Evolutionary conservation across 1,140 invertebrate species (phyloP), one percentile per base, ranked within the genome.

Genomic region (Vollenhovia emeryi): DNA sequence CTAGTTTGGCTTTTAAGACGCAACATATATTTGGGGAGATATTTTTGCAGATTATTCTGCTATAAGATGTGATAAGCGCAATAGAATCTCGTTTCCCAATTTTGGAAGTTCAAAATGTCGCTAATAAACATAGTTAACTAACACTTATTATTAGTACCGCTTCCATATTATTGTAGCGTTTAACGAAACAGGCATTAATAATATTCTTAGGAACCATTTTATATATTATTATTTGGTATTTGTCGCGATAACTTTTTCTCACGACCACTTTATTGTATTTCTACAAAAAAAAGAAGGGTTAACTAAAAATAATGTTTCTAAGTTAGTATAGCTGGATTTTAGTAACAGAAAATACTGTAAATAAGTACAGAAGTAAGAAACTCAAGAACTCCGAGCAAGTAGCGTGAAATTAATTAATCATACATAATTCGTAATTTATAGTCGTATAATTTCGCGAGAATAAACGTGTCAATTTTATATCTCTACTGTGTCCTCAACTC

Each of bases 21-120:
- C 87, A 55, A 7, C 80, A 94, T 92, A 64, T 94, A 93, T 57
- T 90, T 84, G 15, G 71, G 76, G 8, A 93, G 11, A 48, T 6
- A 5, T 5, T 36, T 36, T 36, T 15, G 2, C 36, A 21, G 64
- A 80, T 83, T 89, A 3, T 87, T 88, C 27, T 84, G 88, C 62
- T 91, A 86, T 6, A 90, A 36, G 0, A 89, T 87, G 71, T 84
- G 90, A 59, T 93, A 93, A 1, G 6, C 8, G 57, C 93, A 94
- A 75, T 27, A 66, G 62, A 90, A 91, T 30, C 76, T 89, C 21
- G 91, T 91, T n/a, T 93, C 88, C n/a, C 87, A 90, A 60, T 91
- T 57, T 57, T 92, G 68, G 93, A 94, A n/a, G n/a, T 66, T 93
- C 93, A 85, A 90, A 69, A 24, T 73, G 36, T 24, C 3, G 15